These are phyloP conservation scores for Paedocypris micromegethes DNA, from an alignment of 2,797 vertebrate genomes.

Conservation along the genomic window DNA sequence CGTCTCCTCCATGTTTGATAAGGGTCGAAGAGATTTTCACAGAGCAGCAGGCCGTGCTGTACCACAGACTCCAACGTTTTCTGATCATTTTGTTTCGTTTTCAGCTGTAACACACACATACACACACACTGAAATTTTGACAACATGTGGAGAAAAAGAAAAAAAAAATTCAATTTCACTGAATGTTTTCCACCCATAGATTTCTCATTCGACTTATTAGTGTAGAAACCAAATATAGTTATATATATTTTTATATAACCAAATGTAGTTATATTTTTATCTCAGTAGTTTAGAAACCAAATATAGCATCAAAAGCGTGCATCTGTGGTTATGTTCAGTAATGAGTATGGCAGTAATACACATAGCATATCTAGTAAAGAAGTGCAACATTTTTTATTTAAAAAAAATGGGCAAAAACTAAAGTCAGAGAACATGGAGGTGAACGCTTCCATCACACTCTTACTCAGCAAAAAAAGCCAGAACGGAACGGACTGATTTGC, in stretches of 20 bases:
- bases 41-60: conserved; percentile 81
- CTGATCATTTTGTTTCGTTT: conserved; percentile 55
- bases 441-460: no score
- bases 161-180: conserved; percentile 5
- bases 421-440: no score
- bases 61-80: conserved; percentile 68
- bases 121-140: not conserved
- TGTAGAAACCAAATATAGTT: not conserved
- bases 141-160: not conserved
- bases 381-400: not conserved
- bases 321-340: conserved; percentile 16
- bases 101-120: conserved; percentile 68
- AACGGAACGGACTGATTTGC: no score
- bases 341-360: not conserved
- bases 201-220: conserved; percentile 25
- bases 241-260: no score
- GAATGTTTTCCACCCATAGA: conserved; percentile 16
- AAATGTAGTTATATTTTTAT: no score
- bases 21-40: conserved; percentile 90
- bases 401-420: no score
- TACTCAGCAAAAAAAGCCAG: no score
- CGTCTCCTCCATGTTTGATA: conserved; percentile 91
- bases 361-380: not conserved
- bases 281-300: conserved; percentile 5
- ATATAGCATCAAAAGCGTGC: conserved; percentile 52